Evolutionary conservation across 1,140 invertebrate species (phyloP).

Genomic region (Nymphalis io): DNA sequence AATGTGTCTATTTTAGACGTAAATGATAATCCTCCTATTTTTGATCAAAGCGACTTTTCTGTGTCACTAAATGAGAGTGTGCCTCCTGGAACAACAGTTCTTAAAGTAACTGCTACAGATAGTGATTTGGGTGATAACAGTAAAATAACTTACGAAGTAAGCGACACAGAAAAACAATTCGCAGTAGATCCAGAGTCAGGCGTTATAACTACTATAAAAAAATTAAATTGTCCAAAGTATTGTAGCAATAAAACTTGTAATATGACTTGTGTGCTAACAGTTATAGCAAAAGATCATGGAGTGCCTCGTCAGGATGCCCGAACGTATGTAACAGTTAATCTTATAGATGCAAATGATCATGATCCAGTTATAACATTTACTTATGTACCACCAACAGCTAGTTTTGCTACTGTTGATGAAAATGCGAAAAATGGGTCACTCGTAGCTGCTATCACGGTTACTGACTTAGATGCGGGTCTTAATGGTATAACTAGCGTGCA

Average conservation of each 20-base stretch:
- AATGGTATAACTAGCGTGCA: constrained; percentile 93
- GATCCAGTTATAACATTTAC: constrained; percentile 95
- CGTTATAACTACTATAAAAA: constrained; percentile 90
- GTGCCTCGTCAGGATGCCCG: constrained; percentile 93
- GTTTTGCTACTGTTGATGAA: constrained; percentile 95
- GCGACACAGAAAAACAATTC: constrained; percentile 92
- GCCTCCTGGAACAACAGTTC: constrained; percentile 90
- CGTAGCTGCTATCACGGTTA: constrained; percentile 95
- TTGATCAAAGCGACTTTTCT: constrained; percentile 95
- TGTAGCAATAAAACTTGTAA: constrained; percentile 84
- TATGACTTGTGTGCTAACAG: constrained; percentile 96
- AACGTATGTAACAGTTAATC: constrained; percentile 96
- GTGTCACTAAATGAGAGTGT: constrained; percentile 96
- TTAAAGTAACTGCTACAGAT: constrained; percentile 95
- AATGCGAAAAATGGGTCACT: constrained; percentile 93
- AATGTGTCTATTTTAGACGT: constrained; percentile 95
- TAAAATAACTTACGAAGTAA: constrained; percentile 93
- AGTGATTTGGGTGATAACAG: constrained; percentile 95
- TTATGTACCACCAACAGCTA: constrained; percentile 91
- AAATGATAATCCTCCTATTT: constrained; percentile 97
- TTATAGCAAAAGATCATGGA: constrained; percentile 96
- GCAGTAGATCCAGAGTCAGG: constrained; percentile 94
- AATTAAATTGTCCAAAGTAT: constrained; percentile 88
- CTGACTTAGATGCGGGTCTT: constrained; percentile 93
- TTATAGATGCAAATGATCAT: constrained; percentile 97